Evolutionary conservation across 2,113 vertebrate genomes (phyloP).

Genomic region (Paracanthobrama guichenoti): DNA sequence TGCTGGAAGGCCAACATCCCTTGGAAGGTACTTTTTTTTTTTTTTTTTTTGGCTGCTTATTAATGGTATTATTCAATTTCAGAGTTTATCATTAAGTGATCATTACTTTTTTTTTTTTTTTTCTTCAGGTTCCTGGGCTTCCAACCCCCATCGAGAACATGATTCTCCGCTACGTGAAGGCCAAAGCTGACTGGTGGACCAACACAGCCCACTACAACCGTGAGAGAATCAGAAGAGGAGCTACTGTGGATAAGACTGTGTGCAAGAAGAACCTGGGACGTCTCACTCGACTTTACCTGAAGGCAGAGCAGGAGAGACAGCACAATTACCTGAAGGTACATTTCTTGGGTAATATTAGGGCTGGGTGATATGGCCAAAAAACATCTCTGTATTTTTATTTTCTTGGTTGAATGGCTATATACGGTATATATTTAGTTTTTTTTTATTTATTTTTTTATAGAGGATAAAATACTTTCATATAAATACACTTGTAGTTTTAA

Average conservation of each 20-base stretch:
- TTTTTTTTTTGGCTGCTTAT: neutral
- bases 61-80: neutral
- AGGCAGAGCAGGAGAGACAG: conserved; percentile 97
- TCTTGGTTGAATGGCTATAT: too few species aligned
- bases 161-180: conserved; percentile 98
- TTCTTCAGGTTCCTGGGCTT: conserved; percentile 88
- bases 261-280: conserved; percentile 98
- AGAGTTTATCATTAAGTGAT: neutral
- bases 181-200: conserved; percentile 99
- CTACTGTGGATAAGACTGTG: conserved; percentile 98
- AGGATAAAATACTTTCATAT: too few species aligned
- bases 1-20: conserved; percentile 99
- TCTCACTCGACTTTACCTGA: conserved; percentile 93
- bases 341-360: neutral
- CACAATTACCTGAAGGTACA: conserved; percentile 98
- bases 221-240: conserved; percentile 96
- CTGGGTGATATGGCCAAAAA: too few species aligned
- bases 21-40: conserved; percentile 85
- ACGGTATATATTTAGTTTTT: too few species aligned
- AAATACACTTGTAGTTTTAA: too few species aligned
- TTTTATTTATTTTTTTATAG: too few species aligned
- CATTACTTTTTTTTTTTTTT: neutral
- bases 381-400: too few species aligned
- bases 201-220: conserved; percentile 99
- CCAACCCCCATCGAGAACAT: conserved; percentile 99